Evolutionary conservation across 2,113 vertebrate species (phyloP).

Genomic region (Grantiella picta): DNA sequence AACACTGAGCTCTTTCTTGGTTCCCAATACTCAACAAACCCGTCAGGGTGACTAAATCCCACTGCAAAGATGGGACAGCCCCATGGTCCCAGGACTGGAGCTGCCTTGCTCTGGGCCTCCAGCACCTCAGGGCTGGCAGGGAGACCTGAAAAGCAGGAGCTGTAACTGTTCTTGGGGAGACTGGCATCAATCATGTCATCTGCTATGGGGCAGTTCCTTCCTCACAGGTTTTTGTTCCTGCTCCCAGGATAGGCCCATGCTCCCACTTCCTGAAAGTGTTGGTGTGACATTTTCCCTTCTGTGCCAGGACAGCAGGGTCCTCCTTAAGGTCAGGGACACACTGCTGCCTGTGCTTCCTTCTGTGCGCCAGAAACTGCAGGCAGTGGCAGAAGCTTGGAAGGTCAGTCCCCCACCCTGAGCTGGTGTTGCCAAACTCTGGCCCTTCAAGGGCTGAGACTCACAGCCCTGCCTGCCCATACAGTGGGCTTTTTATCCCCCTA

Average conservation of each 20-base stretch:
- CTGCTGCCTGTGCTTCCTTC: not conserved
- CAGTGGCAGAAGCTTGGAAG: not conserved
- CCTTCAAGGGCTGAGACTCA: not conserved
- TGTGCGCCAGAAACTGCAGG: not conserved
- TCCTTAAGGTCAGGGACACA: rapidly evolving
- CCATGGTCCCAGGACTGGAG: rapidly evolving
- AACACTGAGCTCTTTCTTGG: not conserved
- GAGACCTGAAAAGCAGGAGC: not conserved
- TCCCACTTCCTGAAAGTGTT: not conserved
- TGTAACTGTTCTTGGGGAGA: not conserved
- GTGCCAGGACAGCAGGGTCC: not conserved
- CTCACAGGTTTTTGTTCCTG: not conserved
- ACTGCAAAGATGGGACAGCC: not conserved
- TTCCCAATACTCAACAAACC: rapidly evolving
- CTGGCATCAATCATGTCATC: not conserved
- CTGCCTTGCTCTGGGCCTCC: not conserved
- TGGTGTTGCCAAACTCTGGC: not conserved
- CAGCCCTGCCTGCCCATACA: not conserved
- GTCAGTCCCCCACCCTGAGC: rapidly evolving
- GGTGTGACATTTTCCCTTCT: not conserved
- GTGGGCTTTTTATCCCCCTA: not conserved
- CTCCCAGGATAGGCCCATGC: not conserved
- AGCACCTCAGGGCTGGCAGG: not conserved
- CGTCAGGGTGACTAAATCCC: not conserved
- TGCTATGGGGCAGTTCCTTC: not conserved